Evolutionary conservation across 2,113 vertebrate genomes (phyloP).

Genomic region (Stegostoma tigrinum): DNA sequence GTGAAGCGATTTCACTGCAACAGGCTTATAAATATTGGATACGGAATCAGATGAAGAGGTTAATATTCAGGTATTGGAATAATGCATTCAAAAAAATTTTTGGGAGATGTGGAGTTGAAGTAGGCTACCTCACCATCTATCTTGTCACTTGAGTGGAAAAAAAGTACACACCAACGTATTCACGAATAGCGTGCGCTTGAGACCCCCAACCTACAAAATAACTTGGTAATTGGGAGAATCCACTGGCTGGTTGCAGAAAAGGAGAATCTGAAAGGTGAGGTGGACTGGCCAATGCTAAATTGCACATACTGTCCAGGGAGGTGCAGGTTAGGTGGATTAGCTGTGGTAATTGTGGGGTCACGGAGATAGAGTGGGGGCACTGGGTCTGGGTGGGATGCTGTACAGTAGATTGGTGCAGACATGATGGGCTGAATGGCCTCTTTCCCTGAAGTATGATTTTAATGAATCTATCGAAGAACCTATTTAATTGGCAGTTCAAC

Average conservation of each 20-base stretch:
- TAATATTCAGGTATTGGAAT: not conserved
- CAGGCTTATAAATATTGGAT: not conserved
- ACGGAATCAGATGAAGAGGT: not conserved
- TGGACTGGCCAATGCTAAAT: no score
- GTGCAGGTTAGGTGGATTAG: no score
- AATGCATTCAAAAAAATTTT: not conserved
- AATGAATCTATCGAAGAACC: not conserved
- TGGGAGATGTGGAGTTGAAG: not conserved
- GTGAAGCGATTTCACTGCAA: not conserved
- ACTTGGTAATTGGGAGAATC: not conserved
- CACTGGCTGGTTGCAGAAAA: not conserved
- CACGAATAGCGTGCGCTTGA: not conserved
- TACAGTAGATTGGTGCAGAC: no score
- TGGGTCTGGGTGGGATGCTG: no score
- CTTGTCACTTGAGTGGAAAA: not conserved
- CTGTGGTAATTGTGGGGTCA: no score
- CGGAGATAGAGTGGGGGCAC: no score
- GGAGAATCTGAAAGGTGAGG: not conserved
- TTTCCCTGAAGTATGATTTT: no score
- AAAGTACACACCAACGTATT: not conserved
- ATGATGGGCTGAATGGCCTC: no score
- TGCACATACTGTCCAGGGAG: no score
- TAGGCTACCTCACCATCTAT: not conserved
- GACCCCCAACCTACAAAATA: not conserved
- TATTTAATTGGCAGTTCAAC: no score